phyloP scores from a whole-genome alignment of 2,797 vertebrate genomes.

The Pipistrellus pygmaeus region DNA sequence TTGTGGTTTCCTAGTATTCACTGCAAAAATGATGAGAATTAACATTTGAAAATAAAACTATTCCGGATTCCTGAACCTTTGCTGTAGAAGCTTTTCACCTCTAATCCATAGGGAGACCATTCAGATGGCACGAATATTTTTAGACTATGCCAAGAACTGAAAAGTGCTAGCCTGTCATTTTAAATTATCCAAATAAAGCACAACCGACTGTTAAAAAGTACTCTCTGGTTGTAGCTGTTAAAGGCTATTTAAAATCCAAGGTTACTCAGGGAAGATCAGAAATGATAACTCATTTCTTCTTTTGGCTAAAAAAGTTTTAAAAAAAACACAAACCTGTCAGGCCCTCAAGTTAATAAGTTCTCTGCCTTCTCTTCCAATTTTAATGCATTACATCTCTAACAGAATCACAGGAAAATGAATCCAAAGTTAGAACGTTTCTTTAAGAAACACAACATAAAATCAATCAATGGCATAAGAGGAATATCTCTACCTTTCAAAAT shows the following conservation, averaged over 20 bases:
- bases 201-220: constrained; percentile 48
- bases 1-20: constrained; percentile 64
- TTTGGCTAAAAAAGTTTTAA: neutral
- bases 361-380: constrained; percentile 1
- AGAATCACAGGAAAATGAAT: constrained; percentile 45
- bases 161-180: constrained; percentile 56
- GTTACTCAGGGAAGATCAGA: constrained; percentile 63
- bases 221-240: constrained; percentile 60
- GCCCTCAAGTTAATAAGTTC: constrained; percentile 43
- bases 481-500: constrained; percentile 17
- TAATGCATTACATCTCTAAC: constrained; percentile 24
- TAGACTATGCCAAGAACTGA: constrained; percentile 18
- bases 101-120: constrained; percentile 20
- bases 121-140: constrained; percentile 59
- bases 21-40: constrained; percentile 67
- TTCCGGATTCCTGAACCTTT: constrained; percentile 38
- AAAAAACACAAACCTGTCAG: constrained; percentile 11
- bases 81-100: constrained; percentile 47
- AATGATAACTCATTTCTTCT: constrained; percentile 55
- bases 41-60: constrained; percentile 72
- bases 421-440: neutral
- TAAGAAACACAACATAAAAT: constrained; percentile 58
- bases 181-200: constrained; percentile 67
- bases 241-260: constrained; percentile 68
- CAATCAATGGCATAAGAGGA: neutral